These are phyloP conservation scores for Plebejus anna DNA, from an alignment of 2,888 invertebrate species.

Conservation along the genomic window DNA sequence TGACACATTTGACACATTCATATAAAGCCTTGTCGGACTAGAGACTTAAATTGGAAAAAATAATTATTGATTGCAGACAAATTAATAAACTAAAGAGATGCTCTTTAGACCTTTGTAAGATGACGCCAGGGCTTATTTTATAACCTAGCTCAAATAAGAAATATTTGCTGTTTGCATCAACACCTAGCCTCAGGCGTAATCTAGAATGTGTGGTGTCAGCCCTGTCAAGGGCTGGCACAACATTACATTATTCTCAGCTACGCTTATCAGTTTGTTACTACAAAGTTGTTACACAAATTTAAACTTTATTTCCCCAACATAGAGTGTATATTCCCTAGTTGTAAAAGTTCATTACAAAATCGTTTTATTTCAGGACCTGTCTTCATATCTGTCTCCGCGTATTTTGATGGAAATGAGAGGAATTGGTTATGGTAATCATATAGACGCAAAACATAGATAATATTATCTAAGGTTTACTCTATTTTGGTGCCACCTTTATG, in stretches of 20 bases:
- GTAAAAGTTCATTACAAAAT: neutral
- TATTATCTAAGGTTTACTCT: neutral
- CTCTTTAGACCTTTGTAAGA: neutral
- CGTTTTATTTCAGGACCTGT: conserved; percentile 14
- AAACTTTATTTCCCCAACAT: neutral
- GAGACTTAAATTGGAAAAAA: too few species aligned
- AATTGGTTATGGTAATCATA: neutral
- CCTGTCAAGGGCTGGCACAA: conserved; percentile 11
- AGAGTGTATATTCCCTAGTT: neutral
- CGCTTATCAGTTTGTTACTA: neutral
- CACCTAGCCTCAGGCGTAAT: neutral
- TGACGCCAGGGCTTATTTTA: neutral
- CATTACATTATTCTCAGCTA: neutral
- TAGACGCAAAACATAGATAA: neutral
- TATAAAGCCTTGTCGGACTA: too few species aligned
- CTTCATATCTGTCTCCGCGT: neutral
- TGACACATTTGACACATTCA: too few species aligned
- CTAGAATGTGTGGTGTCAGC: conserved; percentile 9
- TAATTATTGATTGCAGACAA: too few species aligned
- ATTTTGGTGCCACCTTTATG: neutral
- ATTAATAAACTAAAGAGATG: too few species aligned
- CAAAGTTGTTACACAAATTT: neutral
- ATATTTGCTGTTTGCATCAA: neutral
- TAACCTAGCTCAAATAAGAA: neutral
- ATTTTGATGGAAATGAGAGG: conserved; percentile 1